Percentiles rank a stretch among this genome's conserved stretches.
phyloP scores from a whole-genome alignment of 2,888 invertebrate genomes.

The Podotricha telesiphe region DNA sequence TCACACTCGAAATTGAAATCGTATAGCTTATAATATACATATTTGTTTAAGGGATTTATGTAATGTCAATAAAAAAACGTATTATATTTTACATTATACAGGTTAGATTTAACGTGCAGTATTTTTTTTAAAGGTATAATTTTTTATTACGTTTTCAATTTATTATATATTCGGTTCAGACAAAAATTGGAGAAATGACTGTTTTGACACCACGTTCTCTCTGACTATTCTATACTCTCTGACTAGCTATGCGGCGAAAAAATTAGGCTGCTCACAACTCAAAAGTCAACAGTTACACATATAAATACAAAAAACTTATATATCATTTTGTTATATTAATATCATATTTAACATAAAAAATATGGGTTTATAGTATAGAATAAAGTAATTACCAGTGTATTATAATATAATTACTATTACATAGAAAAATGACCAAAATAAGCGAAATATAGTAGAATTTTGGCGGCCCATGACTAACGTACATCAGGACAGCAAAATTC shows the following conservation, averaged over 20 bases:
- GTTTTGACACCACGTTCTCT: too few relatives aligned
- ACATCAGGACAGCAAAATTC: constrained; percentile 35
- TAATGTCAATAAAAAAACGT: background rate
- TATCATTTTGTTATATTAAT: background rate
- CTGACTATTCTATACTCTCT: too few relatives aligned
- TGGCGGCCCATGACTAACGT: background rate
- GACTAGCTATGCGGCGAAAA: too few relatives aligned
- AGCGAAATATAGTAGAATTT: background rate
- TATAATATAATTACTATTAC: constrained; percentile 6
- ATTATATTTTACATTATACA: constrained; percentile 1
- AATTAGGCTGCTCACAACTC: too few relatives aligned
- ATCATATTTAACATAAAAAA: background rate
- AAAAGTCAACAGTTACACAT: too few relatives aligned
- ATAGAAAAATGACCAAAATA: constrained; percentile 3
- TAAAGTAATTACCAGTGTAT: background rate
- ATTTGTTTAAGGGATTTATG: background rate
- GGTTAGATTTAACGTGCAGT: background rate
- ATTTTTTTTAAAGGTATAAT: too few relatives aligned
- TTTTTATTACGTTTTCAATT: too few relatives aligned
- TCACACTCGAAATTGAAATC: constrained; percentile 22
- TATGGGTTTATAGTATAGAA: background rate
- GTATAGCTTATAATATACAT: constrained; percentile 11
- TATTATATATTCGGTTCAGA: too few relatives aligned
- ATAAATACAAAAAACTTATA: too few relatives aligned
- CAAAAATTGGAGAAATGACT: too few relatives aligned